Base-by-base conservation (phyloP, 1,140 invertebrate genomes). In the Drosophila arawakana region DNA sequence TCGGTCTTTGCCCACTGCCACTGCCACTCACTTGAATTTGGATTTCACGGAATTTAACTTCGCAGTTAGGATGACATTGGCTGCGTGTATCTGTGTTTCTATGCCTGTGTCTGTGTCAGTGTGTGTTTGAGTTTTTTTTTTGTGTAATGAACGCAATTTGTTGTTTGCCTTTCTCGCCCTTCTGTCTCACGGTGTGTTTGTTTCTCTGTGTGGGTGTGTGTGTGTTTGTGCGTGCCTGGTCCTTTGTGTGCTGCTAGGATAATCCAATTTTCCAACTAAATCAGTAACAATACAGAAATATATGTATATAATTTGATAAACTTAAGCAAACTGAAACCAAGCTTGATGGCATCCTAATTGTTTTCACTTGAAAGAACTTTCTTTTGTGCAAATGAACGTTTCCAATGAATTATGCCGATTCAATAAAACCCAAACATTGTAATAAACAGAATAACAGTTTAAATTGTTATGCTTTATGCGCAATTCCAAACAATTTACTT, bases 261-360 rank as follows among this genome's bases (percentile, higher is more conserved):
- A 89, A 84, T 90, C 81, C 67, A 84, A 89, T 81, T 90, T 89
- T 90, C 85, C 84, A 84, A 73, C 84, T 78, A 88, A 83, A 66
- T 88, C 55, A 34, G 55, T 68, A 65, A 71, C 47, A 65, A 65
- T 44, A 65, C 11, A 18, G 15, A 7, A 35, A 46, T 21, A n/a
- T 5, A 30, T 30, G 25, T 30, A 30, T 30, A 30, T 30, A 30
- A 30, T 30, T 30, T 30, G 25, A 58, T 18, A 37, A n/a, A 15
- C 52, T 8, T 34, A 18, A n/a, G 7, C 18, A 58, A 63, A 50
- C 49, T 58, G 35, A 46, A 35, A 44, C 66, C 54, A 61, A 76
- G 68, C 55, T 61, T 61, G 49, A 39, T 61, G 59, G 61, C 55
- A 68, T 74, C 59, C 68, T 85, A 81, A 68, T 79, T 57, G 49